These are phyloP conservation scores for Stegostoma tigrinum DNA, from an alignment of 2,113 vertebrate genomes.

Conservation along the genomic window DNA sequence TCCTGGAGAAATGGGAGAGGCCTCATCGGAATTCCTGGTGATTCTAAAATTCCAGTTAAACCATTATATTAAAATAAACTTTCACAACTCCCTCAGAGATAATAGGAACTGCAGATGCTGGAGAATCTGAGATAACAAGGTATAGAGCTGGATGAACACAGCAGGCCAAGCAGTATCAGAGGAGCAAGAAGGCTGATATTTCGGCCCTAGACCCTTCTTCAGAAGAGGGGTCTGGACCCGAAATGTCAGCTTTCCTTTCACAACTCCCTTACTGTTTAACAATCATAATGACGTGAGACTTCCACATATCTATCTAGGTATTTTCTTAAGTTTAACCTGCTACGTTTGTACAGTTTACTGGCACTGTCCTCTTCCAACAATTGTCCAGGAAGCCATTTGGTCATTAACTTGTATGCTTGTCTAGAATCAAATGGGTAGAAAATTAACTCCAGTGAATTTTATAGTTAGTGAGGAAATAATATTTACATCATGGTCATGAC, in stretches of 20 bases:
- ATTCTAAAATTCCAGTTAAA: not conserved
- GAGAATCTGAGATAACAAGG: too few relatives aligned
- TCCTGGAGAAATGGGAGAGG: not conserved
- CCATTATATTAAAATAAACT: not conserved
- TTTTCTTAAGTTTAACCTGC: not conserved
- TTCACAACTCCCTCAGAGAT: too few relatives aligned
- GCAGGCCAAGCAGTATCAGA: too few relatives aligned
- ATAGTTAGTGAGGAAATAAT: not conserved
- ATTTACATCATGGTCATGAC: not conserved
- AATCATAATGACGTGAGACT: not conserved
- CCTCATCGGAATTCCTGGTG: not conserved
- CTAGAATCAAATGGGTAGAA: not conserved
- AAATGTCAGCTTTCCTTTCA: too few relatives aligned
- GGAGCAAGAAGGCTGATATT: too few relatives aligned
- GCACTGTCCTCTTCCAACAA: not conserved
- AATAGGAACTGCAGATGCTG: too few relatives aligned
- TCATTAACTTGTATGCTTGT: not conserved
- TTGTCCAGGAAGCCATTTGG: not conserved
- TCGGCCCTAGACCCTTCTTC: too few relatives aligned
- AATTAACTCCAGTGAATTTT: not conserved
- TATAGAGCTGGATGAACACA: too few relatives aligned
- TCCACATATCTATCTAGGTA: not conserved
- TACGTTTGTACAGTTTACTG: not conserved
- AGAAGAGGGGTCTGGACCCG: too few relatives aligned
- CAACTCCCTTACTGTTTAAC: not conserved